Conservation (phyloP, 2,797 vertebrate species). For the Echiichthys vipera region DNA sequence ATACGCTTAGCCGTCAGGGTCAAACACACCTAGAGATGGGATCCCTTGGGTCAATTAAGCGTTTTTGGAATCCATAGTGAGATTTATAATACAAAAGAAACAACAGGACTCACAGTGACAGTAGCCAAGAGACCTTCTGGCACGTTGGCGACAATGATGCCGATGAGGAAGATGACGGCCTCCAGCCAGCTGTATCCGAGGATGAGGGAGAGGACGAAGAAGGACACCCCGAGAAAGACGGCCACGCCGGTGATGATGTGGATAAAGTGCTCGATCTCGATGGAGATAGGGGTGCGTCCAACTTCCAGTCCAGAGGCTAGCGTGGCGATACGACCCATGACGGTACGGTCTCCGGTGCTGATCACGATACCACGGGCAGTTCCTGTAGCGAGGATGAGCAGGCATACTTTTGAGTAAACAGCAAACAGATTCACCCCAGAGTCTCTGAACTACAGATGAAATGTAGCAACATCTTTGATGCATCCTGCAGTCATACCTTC, state of each 20-base stretch:
- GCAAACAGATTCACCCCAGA: neutral
- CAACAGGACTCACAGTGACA: slow-evolving; percentile 91
- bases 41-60: neutral
- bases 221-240: slow-evolving; percentile 92
- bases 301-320: slow-evolving; percentile 95
- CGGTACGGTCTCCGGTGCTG: slow-evolving; percentile 94
- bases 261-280: slow-evolving; percentile 96
- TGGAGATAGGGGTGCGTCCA: slow-evolving; percentile 93
- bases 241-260: slow-evolving; percentile 97
- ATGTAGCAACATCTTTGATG: neutral
- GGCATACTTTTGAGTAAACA: neutral
- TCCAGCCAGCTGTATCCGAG: slow-evolving; percentile 95
- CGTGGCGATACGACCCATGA: slow-evolving; percentile 97
- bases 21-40: slow-evolving; percentile 89
- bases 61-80: neutral
- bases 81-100: neutral
- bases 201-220: slow-evolving; percentile 96
- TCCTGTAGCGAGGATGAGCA: slow-evolving; percentile 73
- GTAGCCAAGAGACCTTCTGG: slow-evolving; percentile 96
- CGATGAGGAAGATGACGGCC: slow-evolving; percentile 97
- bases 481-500: slow-evolving; percentile 85
- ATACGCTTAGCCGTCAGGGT: slow-evolving; percentile 98
- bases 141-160: slow-evolving; percentile 98
- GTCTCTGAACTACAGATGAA: neutral
- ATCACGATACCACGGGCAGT: slow-evolving; percentile 95